phyloP scores from a whole-genome alignment of 2,113 vertebrate genomes.

The Elephantulus edwardii region DNA sequence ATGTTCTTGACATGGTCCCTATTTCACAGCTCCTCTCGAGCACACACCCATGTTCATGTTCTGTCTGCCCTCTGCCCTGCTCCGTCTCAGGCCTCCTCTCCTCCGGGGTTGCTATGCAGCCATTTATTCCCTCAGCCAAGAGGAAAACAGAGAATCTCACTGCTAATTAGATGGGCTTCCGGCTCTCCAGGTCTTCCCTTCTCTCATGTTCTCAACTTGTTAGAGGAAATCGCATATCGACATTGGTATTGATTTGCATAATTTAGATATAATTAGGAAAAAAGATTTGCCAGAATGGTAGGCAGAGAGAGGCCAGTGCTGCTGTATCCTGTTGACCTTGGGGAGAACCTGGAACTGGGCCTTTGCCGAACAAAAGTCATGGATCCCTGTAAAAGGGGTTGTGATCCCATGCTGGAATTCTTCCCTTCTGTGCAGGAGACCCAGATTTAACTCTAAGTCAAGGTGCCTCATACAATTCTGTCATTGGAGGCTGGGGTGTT shows the following conservation, averaged over 20 bases:
- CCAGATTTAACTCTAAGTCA: neutral
- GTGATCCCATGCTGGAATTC: neutral
- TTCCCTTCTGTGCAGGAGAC: neutral
- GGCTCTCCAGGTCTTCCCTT: neutral
- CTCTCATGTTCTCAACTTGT: conserved; percentile 44
- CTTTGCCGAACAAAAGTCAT: neutral
- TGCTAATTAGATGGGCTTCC: conserved; percentile 14
- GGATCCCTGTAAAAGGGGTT: neutral
- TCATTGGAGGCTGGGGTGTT: neutral
- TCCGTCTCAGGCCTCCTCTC: rapidly evolving
- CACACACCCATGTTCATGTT: rapidly evolving
- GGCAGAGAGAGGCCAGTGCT: rapidly evolving
- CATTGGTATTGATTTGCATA: conserved; percentile 73
- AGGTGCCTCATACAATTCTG: neutral
- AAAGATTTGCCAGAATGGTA: neutral
- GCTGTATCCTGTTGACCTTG: conserved; percentile 13
- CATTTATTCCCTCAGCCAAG: neutral
- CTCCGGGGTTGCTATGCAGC: neutral
- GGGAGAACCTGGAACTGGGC: neutral
- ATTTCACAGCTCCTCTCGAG: neutral
- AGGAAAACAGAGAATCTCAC: neutral
- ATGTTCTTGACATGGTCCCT: neutral
- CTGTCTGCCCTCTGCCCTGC: rapidly evolving
- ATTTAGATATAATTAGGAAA: conserved; percentile 66
- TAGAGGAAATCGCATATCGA: conserved; percentile 52